A percentile compares a stretch with the other conserved stretches of the same genome.
Evolutionary conservation across 1,140 invertebrate genomes (phyloP).

Genomic region (Drosophila hydei): DNA sequence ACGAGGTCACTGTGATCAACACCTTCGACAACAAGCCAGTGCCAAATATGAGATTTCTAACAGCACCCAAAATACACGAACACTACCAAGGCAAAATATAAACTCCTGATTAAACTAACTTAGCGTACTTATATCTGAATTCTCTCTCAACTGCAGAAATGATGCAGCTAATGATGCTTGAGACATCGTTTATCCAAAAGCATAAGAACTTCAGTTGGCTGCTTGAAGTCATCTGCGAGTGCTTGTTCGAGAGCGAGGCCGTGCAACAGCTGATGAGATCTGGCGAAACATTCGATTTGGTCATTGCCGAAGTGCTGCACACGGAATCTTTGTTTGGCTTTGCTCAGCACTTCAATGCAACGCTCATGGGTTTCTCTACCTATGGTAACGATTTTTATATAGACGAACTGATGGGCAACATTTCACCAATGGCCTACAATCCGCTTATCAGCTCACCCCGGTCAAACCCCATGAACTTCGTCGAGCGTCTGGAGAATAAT

Average conservation of each 20-base stretch:
- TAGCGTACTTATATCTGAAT: background rate
- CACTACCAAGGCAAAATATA: conserved; percentile 70
- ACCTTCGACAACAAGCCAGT: conserved; percentile 71
- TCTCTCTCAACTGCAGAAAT: conserved; percentile 1
- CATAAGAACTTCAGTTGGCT: conserved; percentile 59
- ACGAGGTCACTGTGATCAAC: conserved; percentile 85
- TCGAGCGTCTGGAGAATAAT: conserved; percentile 83
- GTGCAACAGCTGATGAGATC: conserved; percentile 59
- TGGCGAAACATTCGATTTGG: conserved; percentile 73
- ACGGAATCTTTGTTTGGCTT: conserved; percentile 60
- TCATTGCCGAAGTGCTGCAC: conserved; percentile 67
- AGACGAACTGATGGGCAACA: conserved; percentile 62
- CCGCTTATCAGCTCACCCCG: conserved; percentile 67
- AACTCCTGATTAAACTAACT: conserved; percentile 54
- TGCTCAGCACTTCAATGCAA: conserved; percentile 74
- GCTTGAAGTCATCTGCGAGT: background rate
- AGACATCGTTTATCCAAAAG: conserved; percentile 63
- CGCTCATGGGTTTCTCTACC: conserved; percentile 63
- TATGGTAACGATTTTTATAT: conserved; percentile 63
- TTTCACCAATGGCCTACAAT: conserved; percentile 76
- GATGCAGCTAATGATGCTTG: conserved; percentile 9
- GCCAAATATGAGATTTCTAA: conserved; percentile 80
- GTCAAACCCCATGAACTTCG: conserved; percentile 82
- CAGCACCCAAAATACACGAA: conserved; percentile 38
- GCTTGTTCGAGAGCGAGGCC: conserved; percentile 28